These are phyloP conservation scores for Pogonomyrmex barbatus DNA, from an alignment of 1,140 invertebrate species.

Conservation along the genomic window DNA sequence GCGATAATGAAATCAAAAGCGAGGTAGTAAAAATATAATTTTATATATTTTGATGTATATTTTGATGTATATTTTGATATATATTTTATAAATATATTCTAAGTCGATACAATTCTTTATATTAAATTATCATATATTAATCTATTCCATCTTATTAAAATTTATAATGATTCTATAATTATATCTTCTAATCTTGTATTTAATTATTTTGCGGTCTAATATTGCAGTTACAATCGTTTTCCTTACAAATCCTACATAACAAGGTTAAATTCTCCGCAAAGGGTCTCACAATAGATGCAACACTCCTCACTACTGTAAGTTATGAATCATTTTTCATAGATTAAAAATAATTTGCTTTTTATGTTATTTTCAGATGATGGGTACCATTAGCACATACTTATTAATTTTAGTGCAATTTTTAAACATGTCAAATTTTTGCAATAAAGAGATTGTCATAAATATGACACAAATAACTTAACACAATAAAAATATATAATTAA, in stretches of 20 bases:
- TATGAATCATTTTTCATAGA: background rate
- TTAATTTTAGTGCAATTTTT: slow-evolving; percentile 78
- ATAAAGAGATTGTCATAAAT: background rate
- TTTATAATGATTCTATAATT: background rate
- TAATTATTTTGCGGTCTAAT: background rate
- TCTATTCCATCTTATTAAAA: background rate
- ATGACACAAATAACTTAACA: background rate
- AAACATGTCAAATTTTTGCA: background rate
- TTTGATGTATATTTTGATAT: background rate
- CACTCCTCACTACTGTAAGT: slow-evolving; percentile 73
- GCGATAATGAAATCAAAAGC: slow-evolving; percentile 75
- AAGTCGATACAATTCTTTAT: background rate
- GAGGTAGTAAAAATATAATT: slow-evolving; percentile 74
- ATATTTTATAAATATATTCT: background rate
- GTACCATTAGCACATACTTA: slow-evolving; percentile 53
- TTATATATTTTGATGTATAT: background rate
- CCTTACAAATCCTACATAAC: slow-evolving; percentile 77
- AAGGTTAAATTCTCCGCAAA: slow-evolving; percentile 74
- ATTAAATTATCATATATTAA: background rate
- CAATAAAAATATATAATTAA: background rate
- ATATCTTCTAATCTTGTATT: background rate
- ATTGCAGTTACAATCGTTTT: slow-evolving; percentile 78
- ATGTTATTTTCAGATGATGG: slow-evolving; percentile 27
- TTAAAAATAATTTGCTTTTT: background rate
- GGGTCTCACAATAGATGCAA: slow-evolving; percentile 70